Percentiles rank a stretch among this genome's conserved stretches.
phyloP scores from a whole-genome alignment of 92 coral and sea anemone genomes.

The Zoanthus gigantus region DNA sequence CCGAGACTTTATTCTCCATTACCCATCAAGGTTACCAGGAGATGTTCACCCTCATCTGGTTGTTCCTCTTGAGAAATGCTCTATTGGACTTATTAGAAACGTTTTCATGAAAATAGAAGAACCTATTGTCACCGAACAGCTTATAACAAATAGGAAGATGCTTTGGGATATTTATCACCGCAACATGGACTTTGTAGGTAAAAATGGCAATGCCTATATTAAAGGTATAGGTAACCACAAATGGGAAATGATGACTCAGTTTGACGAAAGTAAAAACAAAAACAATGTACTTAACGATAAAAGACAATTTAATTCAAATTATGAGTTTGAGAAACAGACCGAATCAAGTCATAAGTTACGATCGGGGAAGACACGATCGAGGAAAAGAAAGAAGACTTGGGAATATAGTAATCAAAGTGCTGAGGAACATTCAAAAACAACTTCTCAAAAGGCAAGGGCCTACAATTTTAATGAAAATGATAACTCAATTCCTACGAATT shows the following conservation, averaged over 20 bases:
- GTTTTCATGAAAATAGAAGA: constrained; percentile 84
- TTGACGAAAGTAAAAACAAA: not conserved
- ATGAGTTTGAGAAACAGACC: not conserved
- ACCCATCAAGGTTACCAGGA: constrained; percentile 86
- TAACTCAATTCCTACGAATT: not conserved
- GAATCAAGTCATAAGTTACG: not conserved
- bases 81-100: constrained; percentile 74
- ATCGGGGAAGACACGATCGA: not conserved
- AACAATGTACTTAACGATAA: not conserved
- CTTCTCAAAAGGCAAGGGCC: not conserved
- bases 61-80: constrained; percentile 77
- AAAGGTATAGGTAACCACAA: not conserved
- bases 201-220: constrained; percentile 5
- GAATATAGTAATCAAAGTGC: not conserved
- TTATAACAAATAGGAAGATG: not conserved
- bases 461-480: not conserved
- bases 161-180: constrained; percentile 35
- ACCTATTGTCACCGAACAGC: constrained; percentile 53
- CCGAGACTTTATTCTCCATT: constrained; percentile 57
- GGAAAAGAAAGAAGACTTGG: not conserved
- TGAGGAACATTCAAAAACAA: not conserved
- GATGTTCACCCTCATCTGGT: constrained; percentile 77
- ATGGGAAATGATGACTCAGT: not conserved
- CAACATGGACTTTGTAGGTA: not conserved
- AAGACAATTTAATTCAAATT: not conserved